Evolutionary conservation across 2,888 invertebrate species (phyloP).

Genomic region (Elysia crispata): DNA sequence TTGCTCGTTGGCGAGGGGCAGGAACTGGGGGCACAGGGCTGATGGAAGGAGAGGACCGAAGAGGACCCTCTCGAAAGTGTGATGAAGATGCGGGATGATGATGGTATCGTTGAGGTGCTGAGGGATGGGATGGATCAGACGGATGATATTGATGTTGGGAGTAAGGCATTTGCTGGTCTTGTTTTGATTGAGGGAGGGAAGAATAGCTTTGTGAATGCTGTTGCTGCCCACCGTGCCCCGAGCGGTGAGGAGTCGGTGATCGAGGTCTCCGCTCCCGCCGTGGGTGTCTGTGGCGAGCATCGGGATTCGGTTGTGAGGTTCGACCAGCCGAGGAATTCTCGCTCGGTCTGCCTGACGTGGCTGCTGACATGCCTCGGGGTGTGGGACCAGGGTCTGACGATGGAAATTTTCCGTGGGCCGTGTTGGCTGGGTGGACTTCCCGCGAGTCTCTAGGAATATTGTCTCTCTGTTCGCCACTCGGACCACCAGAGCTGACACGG

Average conservation of each 20-base stretch:
- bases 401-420: neutral
- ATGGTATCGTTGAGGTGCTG: neutral
- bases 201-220: neutral
- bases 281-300: neutral
- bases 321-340: conserved; percentile 10
- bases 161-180: neutral
- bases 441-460: neutral
- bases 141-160: neutral
- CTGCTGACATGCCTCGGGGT: neutral
- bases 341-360: neutral
- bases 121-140: neutral
- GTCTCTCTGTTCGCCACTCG: neutral
- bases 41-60: too few relatives aligned
- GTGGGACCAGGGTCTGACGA: neutral
- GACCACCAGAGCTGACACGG: too few relatives aligned
- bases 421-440: conserved; percentile 31
- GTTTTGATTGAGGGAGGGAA: neutral
- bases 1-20: neutral
- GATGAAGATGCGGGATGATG: too few relatives aligned
- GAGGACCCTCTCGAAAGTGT: too few relatives aligned
- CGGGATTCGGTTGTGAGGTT: neutral
- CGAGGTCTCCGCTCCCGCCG: neutral
- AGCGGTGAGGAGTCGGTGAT: neutral
- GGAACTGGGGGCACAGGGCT: neutral
- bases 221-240: neutral